Base-by-base conservation (phyloP, 2,113 vertebrate genomes). In the Crotalus horridus region DNA sequence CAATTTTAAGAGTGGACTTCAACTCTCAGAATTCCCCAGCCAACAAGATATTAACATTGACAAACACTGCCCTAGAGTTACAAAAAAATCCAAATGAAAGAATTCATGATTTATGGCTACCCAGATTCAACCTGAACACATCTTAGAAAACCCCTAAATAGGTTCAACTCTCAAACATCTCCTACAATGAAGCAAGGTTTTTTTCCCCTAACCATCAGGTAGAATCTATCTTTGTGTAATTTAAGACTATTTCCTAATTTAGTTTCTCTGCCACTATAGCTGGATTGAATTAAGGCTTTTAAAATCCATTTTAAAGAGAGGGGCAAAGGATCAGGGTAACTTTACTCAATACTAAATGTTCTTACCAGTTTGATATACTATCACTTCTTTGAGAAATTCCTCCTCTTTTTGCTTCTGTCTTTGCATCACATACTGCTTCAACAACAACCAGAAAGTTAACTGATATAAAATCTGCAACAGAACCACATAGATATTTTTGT, bases 401-500 rank as follows among this genome's bases (percentile, higher is more conserved):
- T 93, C 92, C 89, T 95, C 96, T 56, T 94, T 74, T 29, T 61
- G 94, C 39, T 95, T 95, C 61, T 95, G 95, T 94, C 87, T 94
- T 3, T 93, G 92, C 91, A 95, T 97, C 55, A 96, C 93, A 54
- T 97, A 96, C 96, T 98, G 98, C 90, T 96, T 96, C 94, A 98
- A 97, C 97, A 98, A 97, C 95, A 98, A 92, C 97, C 98, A 98
- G 92, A 97, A 98, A 89, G 93, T 96, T 93, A 98, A 97, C 21
- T 96, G 95, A 93, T 94, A 98, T 89, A 97, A 95, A 55, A 98
- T 97, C 98, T 98, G 96, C 88, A 94, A 93, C 74, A 53, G 91
- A 96, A 94, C 2, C 53, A 64, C 33, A 2, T 26, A 87, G 85
- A 4, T 20, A 86, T 39, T 24, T 94, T 51, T 89, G 55, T 61